Conservation (phyloP, 2,113 vertebrate species). For the Ammodytes dubius region DNA sequence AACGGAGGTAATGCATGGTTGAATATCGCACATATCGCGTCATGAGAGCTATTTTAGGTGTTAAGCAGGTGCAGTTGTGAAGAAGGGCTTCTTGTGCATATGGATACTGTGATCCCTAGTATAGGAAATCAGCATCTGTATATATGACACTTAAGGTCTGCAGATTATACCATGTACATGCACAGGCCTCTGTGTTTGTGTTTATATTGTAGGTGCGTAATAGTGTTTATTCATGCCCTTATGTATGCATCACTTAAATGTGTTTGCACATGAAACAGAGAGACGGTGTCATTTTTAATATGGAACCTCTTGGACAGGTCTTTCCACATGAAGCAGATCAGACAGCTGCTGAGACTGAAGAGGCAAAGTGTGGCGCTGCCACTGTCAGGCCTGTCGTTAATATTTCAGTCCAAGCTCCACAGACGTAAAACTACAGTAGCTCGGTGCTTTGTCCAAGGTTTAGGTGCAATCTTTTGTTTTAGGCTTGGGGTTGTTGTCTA, state of each 20-base stretch:
- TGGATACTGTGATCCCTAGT: constrained; percentile 3
- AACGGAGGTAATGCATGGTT: not conserved
- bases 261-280: constrained; percentile 52
- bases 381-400: constrained; percentile 15
- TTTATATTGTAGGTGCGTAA: constrained; percentile 1
- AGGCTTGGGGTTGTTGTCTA: constrained; percentile 9
- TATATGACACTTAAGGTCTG: not conserved
- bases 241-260: not conserved
- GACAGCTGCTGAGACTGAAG: constrained; percentile 38
- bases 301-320: constrained; percentile 55
- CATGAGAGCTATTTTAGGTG: not conserved
- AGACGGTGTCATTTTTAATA: constrained; percentile 16
- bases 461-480: not conserved
- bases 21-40: not conserved
- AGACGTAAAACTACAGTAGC: not conserved
- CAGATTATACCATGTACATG: not conserved
- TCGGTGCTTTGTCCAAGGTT: not conserved
- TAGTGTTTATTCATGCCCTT: constrained; percentile 3
- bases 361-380: constrained; percentile 1
- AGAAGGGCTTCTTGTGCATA: not conserved
- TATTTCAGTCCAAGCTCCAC: constrained; percentile 8
- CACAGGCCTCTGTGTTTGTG: constrained; percentile 12
- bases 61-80: constrained; percentile 38
- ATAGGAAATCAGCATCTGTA: not conserved
- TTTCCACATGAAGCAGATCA: constrained; percentile 40